These are phyloP conservation scores for Holcopasites calliopsidis DNA, from an alignment of 1,140 invertebrate species.

Conservation along the genomic window DNA sequence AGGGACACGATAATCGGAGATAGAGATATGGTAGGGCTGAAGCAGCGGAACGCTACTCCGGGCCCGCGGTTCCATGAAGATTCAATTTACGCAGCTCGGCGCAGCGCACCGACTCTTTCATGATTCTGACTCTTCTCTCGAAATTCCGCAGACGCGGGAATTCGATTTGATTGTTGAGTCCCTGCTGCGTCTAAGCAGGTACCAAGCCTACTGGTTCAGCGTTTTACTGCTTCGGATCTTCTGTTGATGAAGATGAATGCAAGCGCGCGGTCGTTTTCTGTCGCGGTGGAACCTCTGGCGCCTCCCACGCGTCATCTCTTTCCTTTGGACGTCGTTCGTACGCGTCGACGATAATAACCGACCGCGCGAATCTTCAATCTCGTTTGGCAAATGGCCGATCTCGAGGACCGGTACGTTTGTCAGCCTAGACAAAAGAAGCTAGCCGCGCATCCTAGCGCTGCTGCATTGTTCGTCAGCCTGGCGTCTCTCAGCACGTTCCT, in stretches of 20 bases:
- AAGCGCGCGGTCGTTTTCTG: no score
- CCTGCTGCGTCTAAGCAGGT: neutral
- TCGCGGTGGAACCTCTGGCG: conserved; percentile 8
- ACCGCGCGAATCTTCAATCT: conserved; percentile 60
- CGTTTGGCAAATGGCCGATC: conserved; percentile 67
- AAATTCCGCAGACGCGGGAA: neutral
- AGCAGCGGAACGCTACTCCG: conserved; percentile 16
- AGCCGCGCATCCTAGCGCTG: conserved; percentile 19
- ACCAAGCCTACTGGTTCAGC: neutral
- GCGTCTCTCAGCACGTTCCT: neutral
- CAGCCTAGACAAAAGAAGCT: conserved; percentile 52
- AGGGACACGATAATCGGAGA: conserved; percentile 27
- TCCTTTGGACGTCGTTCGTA: conserved; percentile 35
- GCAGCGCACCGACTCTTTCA: neutral
- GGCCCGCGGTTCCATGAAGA: conserved; percentile 14
- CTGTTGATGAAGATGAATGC: no score
- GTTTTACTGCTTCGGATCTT: no score
- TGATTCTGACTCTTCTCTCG: neutral
- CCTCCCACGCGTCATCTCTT: conserved; percentile 17
- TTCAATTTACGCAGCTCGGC: conserved; percentile 18
- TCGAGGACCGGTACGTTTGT: conserved; percentile 37
- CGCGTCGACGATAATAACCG: conserved; percentile 63
- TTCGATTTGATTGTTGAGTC: neutral
- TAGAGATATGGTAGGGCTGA: conserved; percentile 2
- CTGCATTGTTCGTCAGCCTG: conserved; percentile 42